Conservation (phyloP, 1,140 invertebrate genomes). For the Ooceraea biroi region DNA sequence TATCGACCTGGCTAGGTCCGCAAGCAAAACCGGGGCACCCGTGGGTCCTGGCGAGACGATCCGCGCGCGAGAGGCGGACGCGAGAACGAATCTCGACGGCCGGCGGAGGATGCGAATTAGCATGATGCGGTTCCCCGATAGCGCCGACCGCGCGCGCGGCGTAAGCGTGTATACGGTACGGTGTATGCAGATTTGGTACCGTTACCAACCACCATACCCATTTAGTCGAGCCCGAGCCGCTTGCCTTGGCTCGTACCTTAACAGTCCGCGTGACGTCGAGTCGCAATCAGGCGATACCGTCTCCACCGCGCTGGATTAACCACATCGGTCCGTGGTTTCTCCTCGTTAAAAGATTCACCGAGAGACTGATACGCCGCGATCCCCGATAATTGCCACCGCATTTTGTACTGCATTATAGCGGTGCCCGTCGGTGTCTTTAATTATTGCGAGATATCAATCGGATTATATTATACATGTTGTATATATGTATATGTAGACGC, state of each 20-base stretch:
- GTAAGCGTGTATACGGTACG: conserved; percentile 51
- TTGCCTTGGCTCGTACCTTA: conserved; percentile 50
- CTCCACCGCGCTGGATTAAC: conserved; percentile 51
- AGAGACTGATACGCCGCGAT: conserved; percentile 50
- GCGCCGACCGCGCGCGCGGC: conserved; percentile 44
- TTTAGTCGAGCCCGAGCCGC: conserved; percentile 59
- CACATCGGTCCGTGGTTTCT: conserved; percentile 57
- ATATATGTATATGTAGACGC: too few relatives aligned
- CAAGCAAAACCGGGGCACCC: conserved; percentile 47
- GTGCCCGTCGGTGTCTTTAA: conserved; percentile 14
- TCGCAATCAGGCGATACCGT: conserved; percentile 52
- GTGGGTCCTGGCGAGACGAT: conserved; percentile 53
- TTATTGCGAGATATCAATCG: conserved; percentile 16
- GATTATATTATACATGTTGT: too few relatives aligned
- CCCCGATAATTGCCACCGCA: conserved; percentile 49
- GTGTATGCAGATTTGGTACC: conserved; percentile 73
- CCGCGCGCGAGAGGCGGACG: conserved; percentile 41
- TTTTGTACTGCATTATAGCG: conserved; percentile 29
- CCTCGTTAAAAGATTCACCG: conserved; percentile 63
- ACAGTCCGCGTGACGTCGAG: conserved; percentile 56
- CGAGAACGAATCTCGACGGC: conserved; percentile 52
- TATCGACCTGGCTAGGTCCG: conserved; percentile 38
- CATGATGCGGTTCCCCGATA: conserved; percentile 70
- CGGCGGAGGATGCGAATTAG: conserved; percentile 65
- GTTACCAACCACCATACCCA: conserved; percentile 68